A percentile compares a stretch with the other conserved stretches of the same genome.
Conservation (phyloP, 2,888 invertebrate species). For the Idaea dimidiata region DNA sequence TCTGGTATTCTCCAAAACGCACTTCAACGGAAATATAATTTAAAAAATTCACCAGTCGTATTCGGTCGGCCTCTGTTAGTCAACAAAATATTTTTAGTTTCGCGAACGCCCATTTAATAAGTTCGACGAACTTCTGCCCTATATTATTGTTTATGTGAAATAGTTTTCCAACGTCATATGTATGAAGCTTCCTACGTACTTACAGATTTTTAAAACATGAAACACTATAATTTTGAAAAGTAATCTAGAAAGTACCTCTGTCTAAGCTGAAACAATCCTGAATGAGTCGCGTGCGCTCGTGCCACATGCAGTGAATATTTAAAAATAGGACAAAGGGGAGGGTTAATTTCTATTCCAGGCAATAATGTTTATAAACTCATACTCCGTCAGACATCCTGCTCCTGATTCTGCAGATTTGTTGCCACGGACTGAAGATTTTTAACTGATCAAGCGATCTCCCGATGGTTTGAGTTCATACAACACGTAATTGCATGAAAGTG, state of each 20-base stretch:
- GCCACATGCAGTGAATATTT: conserved; percentile 40
- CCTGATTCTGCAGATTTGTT: conserved; percentile 14
- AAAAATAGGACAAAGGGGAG: conserved; percentile 67
- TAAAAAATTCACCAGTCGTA: conserved; percentile 43
- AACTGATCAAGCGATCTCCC: too few species aligned
- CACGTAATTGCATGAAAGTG: too few species aligned
- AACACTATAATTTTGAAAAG: neutral
- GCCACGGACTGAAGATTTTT: neutral
- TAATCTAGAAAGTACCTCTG: conserved; percentile 9
- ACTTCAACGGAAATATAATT: conserved; percentile 57
- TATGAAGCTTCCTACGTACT: too few species aligned
- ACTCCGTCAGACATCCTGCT: conserved; percentile 29
- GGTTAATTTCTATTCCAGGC: conserved; percentile 62
- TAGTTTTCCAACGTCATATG: neutral
- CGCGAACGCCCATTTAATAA: conserved; percentile 40
- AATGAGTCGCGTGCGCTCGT: conserved; percentile 51
- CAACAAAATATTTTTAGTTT: conserved; percentile 74
- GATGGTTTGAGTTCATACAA: too few species aligned
- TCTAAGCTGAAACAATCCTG: conserved; percentile 43
- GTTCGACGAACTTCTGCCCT: conserved; percentile 54
- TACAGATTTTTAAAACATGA: neutral
- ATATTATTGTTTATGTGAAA: conserved; percentile 7
- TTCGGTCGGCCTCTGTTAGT: conserved; percentile 64
- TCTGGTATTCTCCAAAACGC: neutral
- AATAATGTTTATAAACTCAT: conserved; percentile 42